These are phyloP conservation scores for Nipponia nippon DNA, from an alignment of 2,113 vertebrate genomes.

Conservation along the genomic window DNA sequence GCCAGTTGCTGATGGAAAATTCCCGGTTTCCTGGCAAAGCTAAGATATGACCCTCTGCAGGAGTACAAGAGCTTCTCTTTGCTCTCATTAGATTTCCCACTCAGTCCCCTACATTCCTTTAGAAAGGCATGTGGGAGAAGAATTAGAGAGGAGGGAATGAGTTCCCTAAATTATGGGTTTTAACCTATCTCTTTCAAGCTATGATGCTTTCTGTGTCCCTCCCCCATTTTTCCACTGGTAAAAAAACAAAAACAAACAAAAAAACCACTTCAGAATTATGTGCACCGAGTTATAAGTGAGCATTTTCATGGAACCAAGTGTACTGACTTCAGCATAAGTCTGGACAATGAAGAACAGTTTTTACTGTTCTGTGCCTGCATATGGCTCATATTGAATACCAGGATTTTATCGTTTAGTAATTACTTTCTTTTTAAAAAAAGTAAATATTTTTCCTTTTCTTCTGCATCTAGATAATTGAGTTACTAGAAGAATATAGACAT, in stretches of 20 bases:
- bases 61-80: not conserved
- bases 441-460: not conserved
- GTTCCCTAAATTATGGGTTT: not conserved
- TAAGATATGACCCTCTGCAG: not conserved
- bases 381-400: not conserved
- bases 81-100: not conserved
- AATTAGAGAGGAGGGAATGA: not conserved
- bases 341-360: not conserved
- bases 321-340: not conserved
- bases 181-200: not conserved
- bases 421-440: not conserved
- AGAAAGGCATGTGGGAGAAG: not conserved
- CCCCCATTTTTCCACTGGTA: not conserved
- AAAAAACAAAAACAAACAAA: not conserved
- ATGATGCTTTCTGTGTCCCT: not conserved
- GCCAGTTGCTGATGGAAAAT: conserved; percentile 40
- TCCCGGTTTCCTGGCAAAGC: conserved; percentile 1
- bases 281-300: not conserved
- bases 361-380: not conserved
- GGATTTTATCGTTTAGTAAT: not conserved
- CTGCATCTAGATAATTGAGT: not conserved
- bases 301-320: not conserved
- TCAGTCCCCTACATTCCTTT: not conserved
- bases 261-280: not conserved
- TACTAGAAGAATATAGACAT: not conserved